Conservation (phyloP, 2,797 vertebrate genomes). For the Zenarchopterus dispar region DNA sequence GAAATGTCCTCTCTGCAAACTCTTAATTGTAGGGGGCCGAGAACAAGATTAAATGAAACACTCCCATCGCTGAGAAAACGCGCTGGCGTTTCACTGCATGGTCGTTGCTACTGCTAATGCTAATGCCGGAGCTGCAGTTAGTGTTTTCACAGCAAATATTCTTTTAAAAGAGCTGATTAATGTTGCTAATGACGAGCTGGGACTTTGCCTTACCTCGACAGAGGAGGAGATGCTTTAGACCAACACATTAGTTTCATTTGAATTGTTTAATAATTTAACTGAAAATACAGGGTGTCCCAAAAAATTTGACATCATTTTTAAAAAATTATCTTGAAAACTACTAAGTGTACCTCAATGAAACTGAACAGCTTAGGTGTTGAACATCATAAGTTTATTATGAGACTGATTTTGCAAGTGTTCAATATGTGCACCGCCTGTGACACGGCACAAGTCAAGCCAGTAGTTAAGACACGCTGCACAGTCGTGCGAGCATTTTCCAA, state of each 20-base stretch:
- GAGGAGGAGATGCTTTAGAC: slow-evolving; percentile 48
- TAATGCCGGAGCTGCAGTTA: slow-evolving; percentile 19
- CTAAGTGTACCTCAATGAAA: too few species aligned
- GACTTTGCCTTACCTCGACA: slow-evolving; percentile 61
- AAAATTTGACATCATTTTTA: too few species aligned
- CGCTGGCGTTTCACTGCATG: slow-evolving; percentile 14
- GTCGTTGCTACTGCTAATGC: slow-evolving; percentile 20
- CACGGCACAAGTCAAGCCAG: too few species aligned
- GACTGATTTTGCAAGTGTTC: too few species aligned
- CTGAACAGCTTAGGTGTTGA: too few species aligned
- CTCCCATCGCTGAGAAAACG: slow-evolving; percentile 35
- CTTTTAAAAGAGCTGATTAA: slow-evolving; percentile 51
- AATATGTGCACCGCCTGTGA: too few species aligned
- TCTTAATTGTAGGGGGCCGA: slow-evolving; percentile 65
- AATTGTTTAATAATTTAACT: not conserved
- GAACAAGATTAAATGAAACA: slow-evolving; percentile 58
- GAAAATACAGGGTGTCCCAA: too few species aligned
- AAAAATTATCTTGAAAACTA: too few species aligned
- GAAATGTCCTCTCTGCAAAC: slow-evolving; percentile 63
- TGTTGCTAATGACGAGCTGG: slow-evolving; percentile 60
- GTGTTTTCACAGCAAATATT: slow-evolving; percentile 25
- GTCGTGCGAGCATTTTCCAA: too few species aligned
- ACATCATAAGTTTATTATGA: too few species aligned
- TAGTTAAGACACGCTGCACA: too few species aligned
- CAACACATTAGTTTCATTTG: slow-evolving; percentile 1